Conservation (phyloP, 2,888 invertebrate species). For the Lithodes maja region DNA sequence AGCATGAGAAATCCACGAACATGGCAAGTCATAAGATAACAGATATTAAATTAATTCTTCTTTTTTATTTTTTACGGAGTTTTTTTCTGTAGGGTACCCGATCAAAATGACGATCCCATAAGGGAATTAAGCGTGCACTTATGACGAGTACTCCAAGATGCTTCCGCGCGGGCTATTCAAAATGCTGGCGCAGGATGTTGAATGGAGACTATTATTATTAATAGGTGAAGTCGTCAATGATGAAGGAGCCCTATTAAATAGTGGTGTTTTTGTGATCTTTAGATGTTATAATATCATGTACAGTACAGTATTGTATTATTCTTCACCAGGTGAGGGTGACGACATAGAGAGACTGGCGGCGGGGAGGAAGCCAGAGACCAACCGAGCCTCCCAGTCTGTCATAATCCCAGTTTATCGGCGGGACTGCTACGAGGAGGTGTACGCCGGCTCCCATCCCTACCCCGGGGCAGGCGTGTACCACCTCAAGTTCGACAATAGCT, state of each 20-base stretch:
- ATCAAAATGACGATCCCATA: no score
- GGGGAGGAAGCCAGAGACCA: slow-evolving; percentile 53
- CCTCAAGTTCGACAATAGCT: slow-evolving; percentile 99
- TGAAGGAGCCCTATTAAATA: not conserved
- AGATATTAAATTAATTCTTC: no score
- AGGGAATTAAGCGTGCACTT: no score
- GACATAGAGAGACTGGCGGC: slow-evolving; percentile 70
- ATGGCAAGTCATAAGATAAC: no score
- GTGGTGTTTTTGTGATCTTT: not conserved
- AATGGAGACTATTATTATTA: no score
- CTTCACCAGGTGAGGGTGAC: slow-evolving; percentile 48
- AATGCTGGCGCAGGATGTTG: no score
- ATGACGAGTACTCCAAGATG: no score
- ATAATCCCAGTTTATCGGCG: slow-evolving; percentile 96
- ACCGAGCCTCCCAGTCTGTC: slow-evolving; percentile 83
- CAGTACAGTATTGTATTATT: no score
- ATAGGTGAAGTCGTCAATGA: no score
- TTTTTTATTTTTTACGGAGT: no score
- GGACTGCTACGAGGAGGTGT: slow-evolving; percentile 93
- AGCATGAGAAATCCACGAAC: not conserved
- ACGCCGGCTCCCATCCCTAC: slow-evolving; percentile 79
- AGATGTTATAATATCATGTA: not conserved
- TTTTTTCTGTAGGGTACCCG: no score
- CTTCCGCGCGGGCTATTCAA: no score
- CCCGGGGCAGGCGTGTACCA: slow-evolving; percentile 90